Evolutionary conservation across 1,140 invertebrate genomes (phyloP), one percentile per base, ranked within the genome.

Genomic region (Probaryconus sp.): DNA sequence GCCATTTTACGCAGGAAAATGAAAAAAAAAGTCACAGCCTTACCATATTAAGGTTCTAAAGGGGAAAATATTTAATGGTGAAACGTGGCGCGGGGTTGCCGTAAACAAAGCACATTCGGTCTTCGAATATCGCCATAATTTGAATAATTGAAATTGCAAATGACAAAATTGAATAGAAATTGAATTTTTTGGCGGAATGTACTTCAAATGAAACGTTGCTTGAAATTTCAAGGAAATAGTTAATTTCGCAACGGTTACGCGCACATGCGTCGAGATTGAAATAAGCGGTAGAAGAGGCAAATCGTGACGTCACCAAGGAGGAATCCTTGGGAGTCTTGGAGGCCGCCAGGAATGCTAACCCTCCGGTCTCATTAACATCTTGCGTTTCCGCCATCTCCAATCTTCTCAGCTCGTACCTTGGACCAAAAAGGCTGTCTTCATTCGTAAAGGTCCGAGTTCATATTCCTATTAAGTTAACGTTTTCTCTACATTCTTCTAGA

Each of bases 331-430:
- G 81, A 86, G 84, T 86, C 83, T 87, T 83, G 81, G 80, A 84
- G 81, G 79, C 81, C 80, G 83, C 83, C 51, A 86, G 81, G 86
- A 88, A 88, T 88, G 81, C 84, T 74, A 88, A 87, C 81, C 85
- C 85, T 87, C 79, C 83, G 78, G 79, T 83, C 87, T 87, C 87
- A 88, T 88, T 88, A 88, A 87, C 87, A 87, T 88, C 86, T 87
- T 85, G 79, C 84, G 81, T 83, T 83, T 84, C 74, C 79, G 78
- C 82, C 80, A 80, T 70, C 80, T 80, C 74, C 79, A 73, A 76
- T 79, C 74, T 81, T 76, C 78, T 76, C 74, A 63, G 72, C 70
- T 60, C 58, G 72, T 74, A 58, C 56, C 53, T 64, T 65, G 58
- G 43, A 35, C 61, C 63, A 76, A 80, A 79, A 78, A 80, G 75